phyloP scores from a whole-genome alignment of 2,888 invertebrate species.

The Seira sanloemensis region DNA sequence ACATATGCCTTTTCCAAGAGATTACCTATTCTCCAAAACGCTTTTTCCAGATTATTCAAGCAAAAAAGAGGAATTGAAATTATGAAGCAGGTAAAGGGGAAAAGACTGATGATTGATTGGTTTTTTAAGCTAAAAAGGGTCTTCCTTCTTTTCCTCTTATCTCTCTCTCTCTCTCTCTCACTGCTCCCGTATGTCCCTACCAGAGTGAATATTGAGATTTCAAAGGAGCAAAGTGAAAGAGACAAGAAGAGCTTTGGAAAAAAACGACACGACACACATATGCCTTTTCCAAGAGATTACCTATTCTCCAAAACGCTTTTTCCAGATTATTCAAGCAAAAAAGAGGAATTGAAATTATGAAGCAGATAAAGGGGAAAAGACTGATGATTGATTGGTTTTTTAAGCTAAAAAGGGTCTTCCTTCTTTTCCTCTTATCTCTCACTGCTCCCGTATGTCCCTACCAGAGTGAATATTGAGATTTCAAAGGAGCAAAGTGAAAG shows the following conservation, averaged over 20 bases:
- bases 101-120: constrained; percentile 42
- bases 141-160: constrained; percentile 38
- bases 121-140: constrained; percentile 54
- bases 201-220: constrained; percentile 1
- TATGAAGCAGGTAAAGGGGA: constrained; percentile 51
- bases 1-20: too few species aligned
- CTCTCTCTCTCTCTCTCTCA: constrained; percentile 24
- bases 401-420: constrained; percentile 61
- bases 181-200: constrained; percentile 22
- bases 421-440: constrained; percentile 33
- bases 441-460: constrained; percentile 25
- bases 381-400: constrained; percentile 65
- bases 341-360: neutral
- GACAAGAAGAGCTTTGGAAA: neutral
- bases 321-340: neutral
- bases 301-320: neutral
- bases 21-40: too few species aligned
- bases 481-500: constrained; percentile 3
- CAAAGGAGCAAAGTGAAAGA: neutral
- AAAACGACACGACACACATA: too few species aligned
- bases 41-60: neutral
- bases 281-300: too few species aligned
- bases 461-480: neutral
- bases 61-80: constrained; percentile 1
- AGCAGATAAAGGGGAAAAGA: constrained; percentile 56